Evolutionary conservation across 2,888 invertebrate genomes (phyloP).

Genomic region (Scrobipalpa costella): DNA sequence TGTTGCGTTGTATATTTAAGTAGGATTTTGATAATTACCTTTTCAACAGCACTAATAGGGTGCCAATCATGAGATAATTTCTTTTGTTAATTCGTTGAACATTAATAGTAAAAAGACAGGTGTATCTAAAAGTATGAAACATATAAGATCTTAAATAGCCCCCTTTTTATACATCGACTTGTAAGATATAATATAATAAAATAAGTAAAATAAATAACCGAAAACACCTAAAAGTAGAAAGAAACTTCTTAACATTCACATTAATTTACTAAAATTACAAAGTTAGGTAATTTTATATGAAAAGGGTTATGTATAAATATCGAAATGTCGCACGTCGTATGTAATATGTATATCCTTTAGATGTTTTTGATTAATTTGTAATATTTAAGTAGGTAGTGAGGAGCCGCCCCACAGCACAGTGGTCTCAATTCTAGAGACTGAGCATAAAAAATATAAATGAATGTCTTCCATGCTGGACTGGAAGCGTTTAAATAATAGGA

Average conservation of each 20-base stretch:
- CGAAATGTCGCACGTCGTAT: not conserved
- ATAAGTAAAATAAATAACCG: not conserved
- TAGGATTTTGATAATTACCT: not conserved
- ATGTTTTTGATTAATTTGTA: not conserved
- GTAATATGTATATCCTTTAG: not conserved
- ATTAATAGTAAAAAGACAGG: not conserved
- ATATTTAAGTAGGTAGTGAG: not conserved
- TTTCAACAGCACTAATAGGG: not conserved
- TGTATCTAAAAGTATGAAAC: not conserved
- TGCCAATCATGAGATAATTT: not conserved
- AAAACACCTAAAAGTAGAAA: not conserved
- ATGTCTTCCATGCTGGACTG: too few species aligned
- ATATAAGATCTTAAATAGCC: not conserved
- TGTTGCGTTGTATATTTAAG: not conserved
- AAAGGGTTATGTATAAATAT: not conserved
- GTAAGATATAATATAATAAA: not conserved
- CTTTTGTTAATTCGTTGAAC: not conserved
- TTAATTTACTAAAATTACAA: constrained; percentile 1
- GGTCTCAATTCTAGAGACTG: not conserved
- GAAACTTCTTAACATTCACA: constrained; percentile 1
- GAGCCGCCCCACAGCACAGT: not conserved
- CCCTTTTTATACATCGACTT: constrained; percentile 3
- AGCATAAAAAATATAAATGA: not conserved
- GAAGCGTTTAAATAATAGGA: too few species aligned
- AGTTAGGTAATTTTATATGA: not conserved